A percentile compares a stretch with the other conserved stretches of the same genome.
Evolutionary conservation across 2,797 vertebrate genomes (phyloP).

Genomic region (Spinus olivaceus): DNA sequence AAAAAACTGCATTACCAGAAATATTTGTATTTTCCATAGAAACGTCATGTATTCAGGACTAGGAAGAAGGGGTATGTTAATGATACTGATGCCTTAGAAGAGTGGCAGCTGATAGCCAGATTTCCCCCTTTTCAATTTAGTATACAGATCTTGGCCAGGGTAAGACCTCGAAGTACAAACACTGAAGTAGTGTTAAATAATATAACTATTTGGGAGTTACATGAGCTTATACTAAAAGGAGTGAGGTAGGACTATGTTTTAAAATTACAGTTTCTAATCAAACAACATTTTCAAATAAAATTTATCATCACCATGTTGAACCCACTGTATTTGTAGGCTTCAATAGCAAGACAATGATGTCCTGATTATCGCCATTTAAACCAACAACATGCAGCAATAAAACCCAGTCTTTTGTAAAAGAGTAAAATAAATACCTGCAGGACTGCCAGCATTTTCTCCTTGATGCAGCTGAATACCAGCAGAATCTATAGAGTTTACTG

Average conservation of each 20-base stretch:
- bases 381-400: background rate
- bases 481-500: constrained; percentile 92
- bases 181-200: background rate
- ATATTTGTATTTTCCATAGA: background rate
- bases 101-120: background rate
- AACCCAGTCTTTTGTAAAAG: background rate
- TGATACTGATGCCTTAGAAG: background rate
- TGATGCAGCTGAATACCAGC: constrained; percentile 89
- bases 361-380: background rate
- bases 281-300: background rate
- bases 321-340: background rate
- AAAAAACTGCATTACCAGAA: background rate
- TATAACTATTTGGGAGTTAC: background rate
- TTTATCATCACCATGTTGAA: background rate
- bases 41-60: background rate
- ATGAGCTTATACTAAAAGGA: background rate
- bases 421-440: constrained; percentile 83
- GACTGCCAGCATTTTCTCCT: constrained; percentile 85
- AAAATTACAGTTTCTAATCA: background rate
- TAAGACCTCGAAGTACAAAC: background rate
- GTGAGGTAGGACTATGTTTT: background rate
- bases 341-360: background rate
- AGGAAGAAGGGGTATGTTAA: background rate
- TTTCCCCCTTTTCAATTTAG: background rate
- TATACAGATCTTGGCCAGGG: background rate